These are phyloP conservation scores for Pocillopora verrucosa DNA, from an alignment of 64 coral and sea anemone genomes.

Conservation along the genomic window DNA sequence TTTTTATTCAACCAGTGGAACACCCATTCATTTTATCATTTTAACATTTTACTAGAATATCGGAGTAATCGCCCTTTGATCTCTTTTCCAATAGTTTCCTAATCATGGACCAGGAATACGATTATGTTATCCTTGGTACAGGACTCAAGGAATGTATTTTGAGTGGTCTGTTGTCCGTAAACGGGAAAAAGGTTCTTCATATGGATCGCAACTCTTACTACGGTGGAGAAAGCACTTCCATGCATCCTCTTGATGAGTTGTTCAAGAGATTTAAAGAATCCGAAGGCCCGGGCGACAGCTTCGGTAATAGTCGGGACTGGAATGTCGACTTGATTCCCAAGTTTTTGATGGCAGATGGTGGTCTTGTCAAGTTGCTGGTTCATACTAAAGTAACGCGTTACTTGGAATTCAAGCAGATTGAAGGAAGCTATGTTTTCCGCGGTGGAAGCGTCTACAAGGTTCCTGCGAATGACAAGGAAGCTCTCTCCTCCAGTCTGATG, in stretches of 20 bases:
- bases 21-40: not conserved
- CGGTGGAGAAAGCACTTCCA: slow-evolving; percentile 78
- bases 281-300: slow-evolving; percentile 29
- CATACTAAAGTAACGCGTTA: slow-evolving; percentile 78
- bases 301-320: slow-evolving; percentile 68
- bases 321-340: slow-evolving; percentile 93
- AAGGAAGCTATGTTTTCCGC: slow-evolving; percentile 83
- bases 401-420: slow-evolving; percentile 89
- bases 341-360: slow-evolving; percentile 85
- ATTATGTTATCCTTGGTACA: slow-evolving; percentile 86
- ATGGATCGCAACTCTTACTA: slow-evolving; percentile 84
- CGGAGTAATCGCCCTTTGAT: not conserved
- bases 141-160: slow-evolving; percentile 95
- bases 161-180: slow-evolving; percentile 79
- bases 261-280: slow-evolving; percentile 63
- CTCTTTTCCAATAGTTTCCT: not conserved
- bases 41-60: not conserved
- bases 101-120: slow-evolving; percentile 87
- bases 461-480: slow-evolving; percentile 73
- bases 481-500: slow-evolving; percentile 74
- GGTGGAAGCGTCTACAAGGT: slow-evolving; percentile 79
- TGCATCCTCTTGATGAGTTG: slow-evolving; percentile 67
- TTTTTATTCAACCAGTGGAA: not conserved
- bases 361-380: slow-evolving; percentile 79
- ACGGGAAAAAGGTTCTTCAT: slow-evolving; percentile 76